Conservation (phyloP, 2,797 vertebrate genomes). For the Enoplosus armatus region DNA sequence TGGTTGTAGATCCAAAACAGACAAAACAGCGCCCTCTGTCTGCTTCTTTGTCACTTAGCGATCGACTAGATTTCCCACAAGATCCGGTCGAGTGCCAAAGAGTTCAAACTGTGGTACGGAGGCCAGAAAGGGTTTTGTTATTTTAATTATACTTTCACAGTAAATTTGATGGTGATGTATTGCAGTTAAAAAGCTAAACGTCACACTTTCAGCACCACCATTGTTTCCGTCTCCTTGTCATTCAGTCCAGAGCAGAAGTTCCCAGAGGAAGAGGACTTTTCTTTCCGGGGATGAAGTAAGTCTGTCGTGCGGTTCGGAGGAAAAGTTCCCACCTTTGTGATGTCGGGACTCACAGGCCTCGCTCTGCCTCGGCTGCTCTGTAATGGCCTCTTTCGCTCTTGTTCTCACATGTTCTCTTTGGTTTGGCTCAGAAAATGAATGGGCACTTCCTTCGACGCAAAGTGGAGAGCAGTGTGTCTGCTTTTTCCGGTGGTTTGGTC, state of each 20-base stretch:
- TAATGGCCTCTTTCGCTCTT: constrained; percentile 40
- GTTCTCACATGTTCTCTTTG: constrained; percentile 50
- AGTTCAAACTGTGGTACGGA: constrained; percentile 9
- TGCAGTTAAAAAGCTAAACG: constrained; percentile 17
- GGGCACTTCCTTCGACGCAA: constrained; percentile 42
- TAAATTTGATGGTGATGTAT: constrained; percentile 10
- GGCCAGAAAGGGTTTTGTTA: constrained; percentile 12
- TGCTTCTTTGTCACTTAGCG: neutral
- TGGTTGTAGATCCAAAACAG: neutral
- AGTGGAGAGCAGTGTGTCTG: constrained; percentile 28
- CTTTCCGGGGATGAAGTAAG: constrained; percentile 41
- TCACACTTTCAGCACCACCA: constrained; percentile 27
- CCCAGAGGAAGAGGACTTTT: constrained; percentile 59
- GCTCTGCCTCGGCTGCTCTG: constrained; percentile 29
- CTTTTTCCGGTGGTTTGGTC: constrained; percentile 47
- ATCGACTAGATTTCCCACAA: constrained; percentile 7
- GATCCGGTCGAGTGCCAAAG: neutral
- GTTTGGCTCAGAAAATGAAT: constrained; percentile 53
- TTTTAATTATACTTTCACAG: constrained; percentile 27
- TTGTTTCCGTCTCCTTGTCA: constrained; percentile 52
- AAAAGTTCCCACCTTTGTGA: constrained; percentile 69
- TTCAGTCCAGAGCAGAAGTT: constrained; percentile 29
- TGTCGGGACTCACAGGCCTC: constrained; percentile 37
- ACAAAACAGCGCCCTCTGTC: constrained; percentile 17
- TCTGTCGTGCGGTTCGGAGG: constrained; percentile 43